Base-by-base conservation (phyloP, 2,113 vertebrate genomes). In the Leiothrix lutea region DNA sequence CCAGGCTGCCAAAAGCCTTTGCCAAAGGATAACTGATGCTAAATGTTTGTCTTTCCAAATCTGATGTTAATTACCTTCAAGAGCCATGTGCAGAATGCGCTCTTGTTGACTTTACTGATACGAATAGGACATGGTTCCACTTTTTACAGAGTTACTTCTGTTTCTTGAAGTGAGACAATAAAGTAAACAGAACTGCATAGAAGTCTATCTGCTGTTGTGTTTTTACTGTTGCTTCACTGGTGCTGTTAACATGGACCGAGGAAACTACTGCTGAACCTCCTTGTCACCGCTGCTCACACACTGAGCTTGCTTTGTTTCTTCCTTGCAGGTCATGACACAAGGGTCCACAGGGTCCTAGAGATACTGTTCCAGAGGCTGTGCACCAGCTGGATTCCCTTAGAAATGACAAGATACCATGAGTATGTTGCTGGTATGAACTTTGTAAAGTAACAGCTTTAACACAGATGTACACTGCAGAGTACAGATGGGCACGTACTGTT, bases 361-460 rank as follows among this genome's bases (percentile, higher is more conserved):
- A n/a, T 16, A 45, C 23, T 36, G 19, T 26, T 58, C 42, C 77
- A 80, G 69, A 42, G 38, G 23, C 29, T 69, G 14, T 33, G 23
- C 25, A 65, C 7, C 44, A 45, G 60, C 28, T 42, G 38, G 42
- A 56, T 47, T 72, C 35, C 48, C 40, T 78, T 21, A 31, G 40
- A 44, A 50, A 12, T 0, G 5, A 42, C 15, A 20, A 19, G 19
- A 56, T 0, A 66, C 26, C 3, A 2, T 8, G 22, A 79, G 8
- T 4, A 51, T 6, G 22, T 48, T 33, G 23, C 44, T 67, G 36
- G 45, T 14, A 45, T 40, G 53, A 67, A 38, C 60, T 81, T 69
- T 2, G 7, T 38, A 23, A 86, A 57, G 28, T 28, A 65, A 57
- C 38, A 50, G 35, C 35, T 69, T 80, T 58, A 85, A 54, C 14